Conservation (phyloP, 2,888 invertebrate genomes). For the Anthoptus insignis region DNA sequence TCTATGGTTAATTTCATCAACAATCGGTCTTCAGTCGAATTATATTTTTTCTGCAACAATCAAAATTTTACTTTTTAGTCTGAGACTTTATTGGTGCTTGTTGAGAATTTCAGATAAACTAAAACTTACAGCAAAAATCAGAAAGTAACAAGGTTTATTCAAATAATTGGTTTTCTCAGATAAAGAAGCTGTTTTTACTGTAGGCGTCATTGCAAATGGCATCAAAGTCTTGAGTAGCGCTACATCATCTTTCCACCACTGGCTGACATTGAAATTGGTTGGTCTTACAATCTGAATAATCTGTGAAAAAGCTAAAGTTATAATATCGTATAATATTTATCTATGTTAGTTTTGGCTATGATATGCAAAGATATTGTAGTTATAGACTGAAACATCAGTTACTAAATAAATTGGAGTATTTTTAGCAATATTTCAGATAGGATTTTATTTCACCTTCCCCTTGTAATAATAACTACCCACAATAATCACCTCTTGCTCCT, state of each 20-base stretch:
- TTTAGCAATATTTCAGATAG: too few species aligned
- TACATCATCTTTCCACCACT: slow-evolving; percentile 75
- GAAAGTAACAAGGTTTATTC: slow-evolving; percentile 65
- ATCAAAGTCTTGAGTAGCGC: slow-evolving; percentile 70
- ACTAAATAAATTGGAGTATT: too few species aligned
- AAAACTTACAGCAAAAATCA: slow-evolving; percentile 66
- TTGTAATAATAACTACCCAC: too few species aligned
- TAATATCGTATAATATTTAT: background rate
- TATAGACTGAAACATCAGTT: too few species aligned
- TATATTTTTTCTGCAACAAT: slow-evolving; percentile 51
- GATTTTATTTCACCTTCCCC: too few species aligned
- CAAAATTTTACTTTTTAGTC: too few species aligned
- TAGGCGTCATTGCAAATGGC: slow-evolving; percentile 65
- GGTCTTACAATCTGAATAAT: slow-evolving; percentile 73
- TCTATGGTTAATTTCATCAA: slow-evolving; percentile 66
- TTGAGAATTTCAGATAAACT: too few species aligned
- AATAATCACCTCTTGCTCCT: slow-evolving; percentile 72
- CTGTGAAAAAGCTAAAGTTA: slow-evolving; percentile 50
- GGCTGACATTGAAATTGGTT: slow-evolving; percentile 62
- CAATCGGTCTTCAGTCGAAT: slow-evolving; percentile 58
- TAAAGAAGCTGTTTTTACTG: slow-evolving; percentile 57
- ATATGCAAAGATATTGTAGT: too few species aligned
- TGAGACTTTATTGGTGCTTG: too few species aligned
- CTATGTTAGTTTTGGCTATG: too few species aligned
- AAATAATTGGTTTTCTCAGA: slow-evolving; percentile 48